Percentiles rank a stretch among this genome's conserved stretches.
phyloP scores from a whole-genome alignment of 2,888 invertebrate genomes.

The Amiota minor region DNA sequence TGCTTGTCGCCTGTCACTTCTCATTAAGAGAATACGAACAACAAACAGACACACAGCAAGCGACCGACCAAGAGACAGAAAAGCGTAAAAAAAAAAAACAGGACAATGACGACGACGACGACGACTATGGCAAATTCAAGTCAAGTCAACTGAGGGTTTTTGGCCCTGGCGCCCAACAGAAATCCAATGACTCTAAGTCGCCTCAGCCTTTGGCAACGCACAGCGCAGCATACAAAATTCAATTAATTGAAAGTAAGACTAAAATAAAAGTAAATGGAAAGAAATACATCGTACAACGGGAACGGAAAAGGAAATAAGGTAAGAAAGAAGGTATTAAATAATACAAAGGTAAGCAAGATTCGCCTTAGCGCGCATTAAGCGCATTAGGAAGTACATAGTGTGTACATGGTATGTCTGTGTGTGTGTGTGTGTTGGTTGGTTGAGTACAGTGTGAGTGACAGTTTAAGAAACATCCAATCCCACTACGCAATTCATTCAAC shows the following conservation, averaged over 20 bases:
- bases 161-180: too few relatives aligned
- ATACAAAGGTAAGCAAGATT: background rate
- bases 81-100: slow-evolving; percentile 1
- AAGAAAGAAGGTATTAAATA: background rate
- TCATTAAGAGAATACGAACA: slow-evolving; percentile 56
- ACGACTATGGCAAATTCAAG: background rate
- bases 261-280: slow-evolving; percentile 3
- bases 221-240: slow-evolving; percentile 18
- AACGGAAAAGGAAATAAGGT: slow-evolving; percentile 16
- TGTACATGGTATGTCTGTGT: too few relatives aligned
- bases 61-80: slow-evolving; percentile 1
- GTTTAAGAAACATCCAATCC: too few relatives aligned
- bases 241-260: slow-evolving; percentile 17
- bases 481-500: too few relatives aligned
- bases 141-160: background rate
- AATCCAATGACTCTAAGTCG: background rate
- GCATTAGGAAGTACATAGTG: background rate
- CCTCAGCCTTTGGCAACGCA: background rate
- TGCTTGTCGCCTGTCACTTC: slow-evolving; percentile 71
- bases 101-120: background rate
- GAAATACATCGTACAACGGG: background rate
- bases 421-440: too few relatives aligned
- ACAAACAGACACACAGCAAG: slow-evolving; percentile 1
- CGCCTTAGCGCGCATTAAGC: background rate
- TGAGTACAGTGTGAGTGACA: too few relatives aligned